Evolutionary conservation across 2,797 vertebrate genomes (phyloP), one percentile per base, ranked within the genome.

Genomic region (Lutjanus argentimaculatus): DNA sequence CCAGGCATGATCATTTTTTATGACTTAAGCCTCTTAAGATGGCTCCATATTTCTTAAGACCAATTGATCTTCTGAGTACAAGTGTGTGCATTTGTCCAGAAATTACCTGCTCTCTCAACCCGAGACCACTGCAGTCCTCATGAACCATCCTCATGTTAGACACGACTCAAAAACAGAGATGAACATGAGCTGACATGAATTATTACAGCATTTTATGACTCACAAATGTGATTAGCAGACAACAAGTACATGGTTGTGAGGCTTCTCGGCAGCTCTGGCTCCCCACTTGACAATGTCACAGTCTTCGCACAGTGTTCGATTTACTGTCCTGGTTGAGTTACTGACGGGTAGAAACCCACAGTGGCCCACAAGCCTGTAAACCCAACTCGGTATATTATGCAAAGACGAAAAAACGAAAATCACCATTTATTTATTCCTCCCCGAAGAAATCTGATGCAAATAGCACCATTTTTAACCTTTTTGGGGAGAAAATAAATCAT

Each of bases 1-100:
- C 90, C 92, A 93, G 90, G 93, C 93, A 93, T 93, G 93, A 95
- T 95, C 89, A 92, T 94, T 95, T 94, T 93, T 93, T 95, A 94
- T 91, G 88, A 92, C 94, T 94, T 95, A 95, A 95, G 94, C 94
- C 90, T 94, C 95, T 96, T 96, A 94, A 94, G 91, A 94, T 93
- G 92, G 91, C 92, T 94, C 89, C 90, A 88, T 92, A 89, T 91
- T 93, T 93, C 86, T 92, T 92, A 92, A 93, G 93, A 93, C 89
- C 91, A 93, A 93, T 94, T 92, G 91, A 94, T 93, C 87, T 94
- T 92, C 81, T 13, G 59, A 90, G 83, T 81, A 85, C 89, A 83
- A 90, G 85, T 75, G 79, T 89, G 85, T 85, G 86, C 76, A 85
- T 93, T 92, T 90, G 88, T 89, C 91, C 91, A 93, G 89, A 92